Conservation (phyloP, 2,888 invertebrate species). For the Anthophora plumipes region DNA sequence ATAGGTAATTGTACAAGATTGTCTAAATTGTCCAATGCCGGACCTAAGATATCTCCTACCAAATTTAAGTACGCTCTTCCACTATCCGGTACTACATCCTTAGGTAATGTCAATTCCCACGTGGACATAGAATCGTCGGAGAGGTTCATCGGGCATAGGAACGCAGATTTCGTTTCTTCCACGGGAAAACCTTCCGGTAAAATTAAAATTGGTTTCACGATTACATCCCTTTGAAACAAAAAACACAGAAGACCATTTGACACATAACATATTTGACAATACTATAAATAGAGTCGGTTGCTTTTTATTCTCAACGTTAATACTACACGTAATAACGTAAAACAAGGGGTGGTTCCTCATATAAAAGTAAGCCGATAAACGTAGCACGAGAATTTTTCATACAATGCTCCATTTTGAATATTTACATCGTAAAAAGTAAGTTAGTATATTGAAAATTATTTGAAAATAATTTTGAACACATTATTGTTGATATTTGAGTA, state of each 20-base stretch:
- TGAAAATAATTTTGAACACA: no score
- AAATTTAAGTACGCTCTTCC: conserved; percentile 88
- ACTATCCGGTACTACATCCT: conserved; percentile 87
- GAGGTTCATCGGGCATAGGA: conserved; percentile 88
- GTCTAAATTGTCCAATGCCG: conserved; percentile 89
- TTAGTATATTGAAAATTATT: no score
- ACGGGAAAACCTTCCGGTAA: conserved; percentile 90
- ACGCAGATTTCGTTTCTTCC: conserved; percentile 88
- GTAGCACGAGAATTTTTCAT: no score
- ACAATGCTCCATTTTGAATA: no score
- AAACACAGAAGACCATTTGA: not conserved
- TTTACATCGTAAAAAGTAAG: no score
- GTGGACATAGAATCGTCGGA: conserved; percentile 77
- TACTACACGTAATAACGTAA: not conserved
- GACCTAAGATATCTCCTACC: conserved; percentile 88
- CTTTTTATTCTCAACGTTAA: not conserved
- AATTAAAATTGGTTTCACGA: conserved; percentile 87
- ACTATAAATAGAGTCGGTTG: not conserved
- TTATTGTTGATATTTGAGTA: not conserved
- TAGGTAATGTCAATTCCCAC: conserved; percentile 86
- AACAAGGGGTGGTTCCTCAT: no score
- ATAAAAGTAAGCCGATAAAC: no score
- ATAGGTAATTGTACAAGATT: conserved; percentile 89
- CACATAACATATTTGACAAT: not conserved
- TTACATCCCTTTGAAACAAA: conserved; percentile 86